phyloP scores from a whole-genome alignment of 2,113 vertebrate species.

The Sigmodon hispidus region DNA sequence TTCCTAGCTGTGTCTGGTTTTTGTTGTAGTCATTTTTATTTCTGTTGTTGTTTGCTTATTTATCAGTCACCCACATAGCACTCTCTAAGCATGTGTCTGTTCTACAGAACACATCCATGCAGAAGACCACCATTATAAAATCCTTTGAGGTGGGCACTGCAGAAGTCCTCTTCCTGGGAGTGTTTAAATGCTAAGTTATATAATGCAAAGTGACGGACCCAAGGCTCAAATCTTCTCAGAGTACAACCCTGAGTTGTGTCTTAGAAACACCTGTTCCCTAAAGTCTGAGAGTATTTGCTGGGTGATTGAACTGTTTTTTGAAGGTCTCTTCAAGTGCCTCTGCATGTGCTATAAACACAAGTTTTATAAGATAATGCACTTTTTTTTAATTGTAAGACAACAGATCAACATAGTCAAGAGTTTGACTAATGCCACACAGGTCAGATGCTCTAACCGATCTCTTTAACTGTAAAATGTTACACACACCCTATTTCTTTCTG shows the following conservation, averaged over 20 bases:
- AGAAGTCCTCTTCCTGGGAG: not conserved
- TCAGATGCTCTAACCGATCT: not conserved
- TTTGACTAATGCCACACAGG: not conserved
- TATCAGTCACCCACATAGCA: not conserved
- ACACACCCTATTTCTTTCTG: not conserved
- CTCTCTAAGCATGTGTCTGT: not conserved
- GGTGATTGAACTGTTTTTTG: not conserved
- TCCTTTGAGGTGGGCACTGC: not conserved
- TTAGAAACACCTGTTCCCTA: not conserved
- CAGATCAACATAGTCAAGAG: not conserved
- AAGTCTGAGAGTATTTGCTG: not conserved
- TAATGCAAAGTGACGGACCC: not conserved
- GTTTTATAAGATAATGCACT: not conserved
- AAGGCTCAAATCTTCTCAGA: not conserved
- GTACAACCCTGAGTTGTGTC: not conserved
- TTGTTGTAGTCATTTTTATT: not conserved
- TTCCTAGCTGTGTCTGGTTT: not conserved
- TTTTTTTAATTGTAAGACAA: constrained; percentile 6
- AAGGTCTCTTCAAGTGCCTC: not conserved
- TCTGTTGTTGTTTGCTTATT: not conserved
- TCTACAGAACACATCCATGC: constrained; percentile 24
- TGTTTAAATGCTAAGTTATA: not conserved
- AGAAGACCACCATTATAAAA: not conserved
- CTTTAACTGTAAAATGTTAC: not conserved
- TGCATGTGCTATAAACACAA: not conserved